Base-by-base conservation (phyloP, 2,888 invertebrate species). In the Leptinotarsa haldemani region DNA sequence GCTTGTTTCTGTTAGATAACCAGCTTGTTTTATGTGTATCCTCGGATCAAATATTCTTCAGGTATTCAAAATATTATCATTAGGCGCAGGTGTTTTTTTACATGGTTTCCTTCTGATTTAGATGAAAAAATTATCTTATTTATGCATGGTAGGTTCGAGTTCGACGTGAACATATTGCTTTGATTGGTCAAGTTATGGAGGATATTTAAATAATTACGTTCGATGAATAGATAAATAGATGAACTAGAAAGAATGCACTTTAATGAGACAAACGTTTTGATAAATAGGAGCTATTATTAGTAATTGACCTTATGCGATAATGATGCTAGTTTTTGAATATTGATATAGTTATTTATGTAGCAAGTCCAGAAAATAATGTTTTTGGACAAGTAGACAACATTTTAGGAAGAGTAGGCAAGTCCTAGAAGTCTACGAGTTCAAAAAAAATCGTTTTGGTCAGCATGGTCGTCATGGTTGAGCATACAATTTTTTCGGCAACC, bases 21-120 rank as follows among this genome's bases (percentile, higher is more conserved):
- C n/a, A 40, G 40, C n/a, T 40, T 40, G 30, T 61, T 61, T 56
- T 61, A 61, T 40, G 30, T 40, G 4, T n/a, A 9, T 12, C 4
- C 4, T 40, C 30, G 1, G n/a, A n/a, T 30, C 61, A 40, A 61
- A n/a, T 61, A 18, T 22, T 58, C 20, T 58, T 16, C 3, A 13
- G 22, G 13, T 25, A 58, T 61, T 68, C 48, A 65, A 73, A 73
- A 73, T 73, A 73, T 73, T 73, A 64, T 69, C 65, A 58, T 48
- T 65, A 58, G 25, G n/a, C 50, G 30, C 65, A 70, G 65, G 58
- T 65, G 65, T 56, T 52, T 52, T 40, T 63, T 20, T 13, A 50
- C 18, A 66, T 67, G n/a, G 16, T 25, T 50, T 52, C n/a, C 16
- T 20, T 50, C 16, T 52, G 22, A 18, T 25, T 67, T 30, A 18